Percentiles rank a stretch among this genome's conserved stretches.
These are phyloP conservation scores for Cottus gobio DNA, from an alignment of 2,113 vertebrate species.

Conservation along the genomic window DNA sequence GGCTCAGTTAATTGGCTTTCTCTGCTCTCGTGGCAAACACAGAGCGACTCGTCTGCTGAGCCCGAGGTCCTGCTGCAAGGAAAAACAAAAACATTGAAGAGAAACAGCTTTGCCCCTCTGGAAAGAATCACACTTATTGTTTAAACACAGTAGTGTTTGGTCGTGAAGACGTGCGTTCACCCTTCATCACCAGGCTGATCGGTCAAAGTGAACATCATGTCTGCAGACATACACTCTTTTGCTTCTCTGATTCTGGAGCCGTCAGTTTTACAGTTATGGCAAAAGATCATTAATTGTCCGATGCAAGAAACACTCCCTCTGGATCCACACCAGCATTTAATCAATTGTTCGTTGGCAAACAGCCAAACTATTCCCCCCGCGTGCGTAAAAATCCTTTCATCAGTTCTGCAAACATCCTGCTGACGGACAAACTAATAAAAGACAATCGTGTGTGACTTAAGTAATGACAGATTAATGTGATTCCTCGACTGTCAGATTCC, in stretches of 20 bases:
- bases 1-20: conserved; percentile 41
- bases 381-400: conserved; percentile 21
- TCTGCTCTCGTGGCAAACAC: conserved; percentile 30
- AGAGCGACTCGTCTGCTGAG: not conserved
- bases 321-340: conserved; percentile 10
- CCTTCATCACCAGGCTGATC: not conserved
- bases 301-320: not conserved
- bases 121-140: not conserved
- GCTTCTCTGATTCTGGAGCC: not conserved
- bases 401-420: conserved; percentile 20
- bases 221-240: not conserved
- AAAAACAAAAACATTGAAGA: not conserved
- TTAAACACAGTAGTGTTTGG: not conserved
- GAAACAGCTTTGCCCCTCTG: not conserved
- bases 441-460: conserved; percentile 10
- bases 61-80: not conserved
- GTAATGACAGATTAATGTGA: conserved; percentile 24
- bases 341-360: conserved; percentile 32
- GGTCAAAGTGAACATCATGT: not conserved
- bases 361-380: not conserved
- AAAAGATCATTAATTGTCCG: not conserved
- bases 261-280: not conserved
- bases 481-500: conserved; percentile 22
- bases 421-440: conserved; percentile 29
- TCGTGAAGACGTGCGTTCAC: not conserved